These are phyloP conservation scores for Stomatorhinus ivindoensis DNA, from an alignment of 2,113 vertebrate genomes.

Conservation along the genomic window DNA sequence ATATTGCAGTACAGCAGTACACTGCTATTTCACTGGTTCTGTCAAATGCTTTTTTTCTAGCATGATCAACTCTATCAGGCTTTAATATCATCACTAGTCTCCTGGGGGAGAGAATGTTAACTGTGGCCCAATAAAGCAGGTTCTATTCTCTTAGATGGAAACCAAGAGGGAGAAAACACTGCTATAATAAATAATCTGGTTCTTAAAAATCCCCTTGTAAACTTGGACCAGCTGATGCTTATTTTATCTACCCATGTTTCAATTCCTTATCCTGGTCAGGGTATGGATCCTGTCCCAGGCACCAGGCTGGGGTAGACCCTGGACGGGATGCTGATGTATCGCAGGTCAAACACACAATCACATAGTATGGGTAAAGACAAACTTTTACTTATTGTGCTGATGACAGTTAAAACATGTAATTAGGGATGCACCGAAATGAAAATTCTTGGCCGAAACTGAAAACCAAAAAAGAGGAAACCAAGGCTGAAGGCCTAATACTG, in stretches of 20 bases:
- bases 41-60: neutral
- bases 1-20: neutral
- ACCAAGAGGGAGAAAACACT: neutral
- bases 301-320: neutral
- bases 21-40: neutral
- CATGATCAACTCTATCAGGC: neutral
- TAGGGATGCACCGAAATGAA: too few species aligned
- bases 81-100: neutral
- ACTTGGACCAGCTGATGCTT: neutral
- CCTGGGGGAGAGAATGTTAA: constrained; percentile 51
- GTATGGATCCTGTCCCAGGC: neutral
- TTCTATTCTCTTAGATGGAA: constrained; percentile 15
- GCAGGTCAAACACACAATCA: neutral
- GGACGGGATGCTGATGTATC: neutral
- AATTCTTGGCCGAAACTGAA: too few species aligned
- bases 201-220: neutral
- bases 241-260: neutral
- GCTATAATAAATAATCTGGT: neutral
- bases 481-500: too few species aligned
- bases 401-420: neutral
- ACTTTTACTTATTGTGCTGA: neutral
- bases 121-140: constrained; percentile 42
- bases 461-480: too few species aligned
- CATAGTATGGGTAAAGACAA: neutral
- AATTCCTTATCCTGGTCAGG: neutral